These are phyloP conservation scores for Thaleichthys pacificus DNA, from an alignment of 2,797 vertebrate species.

Conservation along the genomic window DNA sequence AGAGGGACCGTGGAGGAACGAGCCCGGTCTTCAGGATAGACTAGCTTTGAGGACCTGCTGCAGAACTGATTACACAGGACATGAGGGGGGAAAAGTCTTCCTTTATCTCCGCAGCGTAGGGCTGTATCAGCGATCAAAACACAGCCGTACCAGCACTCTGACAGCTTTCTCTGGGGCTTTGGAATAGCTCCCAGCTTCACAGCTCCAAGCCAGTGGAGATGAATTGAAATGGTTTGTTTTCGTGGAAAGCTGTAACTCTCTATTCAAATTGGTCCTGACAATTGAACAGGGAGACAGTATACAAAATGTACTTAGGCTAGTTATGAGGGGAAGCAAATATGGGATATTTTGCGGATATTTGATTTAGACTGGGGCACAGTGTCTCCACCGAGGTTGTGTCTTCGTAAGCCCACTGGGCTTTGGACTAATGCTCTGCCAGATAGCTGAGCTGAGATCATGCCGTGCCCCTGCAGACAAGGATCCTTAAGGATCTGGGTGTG, in stretches of 20 bases:
- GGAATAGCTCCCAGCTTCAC: not conserved
- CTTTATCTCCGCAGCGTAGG: too few relatives aligned
- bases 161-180: conserved; percentile 18
- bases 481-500: conserved; percentile 12
- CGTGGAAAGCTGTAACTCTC: not conserved
- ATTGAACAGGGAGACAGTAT: not conserved
- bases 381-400: not conserved
- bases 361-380: too few relatives aligned
- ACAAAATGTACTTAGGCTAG: not conserved
- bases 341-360: not conserved
- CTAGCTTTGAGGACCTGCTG: not conserved
- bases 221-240: not conserved
- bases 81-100: too few relatives aligned
- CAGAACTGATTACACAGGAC: too few relatives aligned
- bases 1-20: not conserved
- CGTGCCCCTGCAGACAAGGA: conserved; percentile 5
- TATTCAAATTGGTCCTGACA: not conserved
- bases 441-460: not conserved
- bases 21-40: not conserved
- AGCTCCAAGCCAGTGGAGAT: not conserved
- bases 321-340: not conserved
- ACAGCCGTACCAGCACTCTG: conserved; percentile 7
- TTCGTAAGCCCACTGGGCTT: not conserved
- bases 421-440: not conserved
- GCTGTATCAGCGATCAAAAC: too few relatives aligned